Conservation (phyloP, 2,888 invertebrate species). For the Pasiphila rectangulata region DNA sequence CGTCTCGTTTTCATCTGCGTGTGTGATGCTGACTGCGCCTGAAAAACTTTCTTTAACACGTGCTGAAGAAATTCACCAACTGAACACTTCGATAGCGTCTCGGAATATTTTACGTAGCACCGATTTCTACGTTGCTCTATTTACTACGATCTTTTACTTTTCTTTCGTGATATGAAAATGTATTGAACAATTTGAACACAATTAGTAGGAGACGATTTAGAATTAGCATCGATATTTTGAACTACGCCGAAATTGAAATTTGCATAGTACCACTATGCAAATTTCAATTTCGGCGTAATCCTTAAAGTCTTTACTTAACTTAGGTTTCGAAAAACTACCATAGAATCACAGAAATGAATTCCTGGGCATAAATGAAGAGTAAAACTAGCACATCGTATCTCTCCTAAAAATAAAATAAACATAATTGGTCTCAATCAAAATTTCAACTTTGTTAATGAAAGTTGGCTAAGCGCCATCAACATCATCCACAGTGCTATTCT, state of each 20-base stretch:
- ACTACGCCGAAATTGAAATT: not conserved
- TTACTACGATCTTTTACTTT: slow-evolving; percentile 25
- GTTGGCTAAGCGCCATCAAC: no score
- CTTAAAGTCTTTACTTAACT: no score
- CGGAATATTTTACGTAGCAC: slow-evolving; percentile 20
- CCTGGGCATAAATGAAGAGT: no score
- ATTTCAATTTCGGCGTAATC: not conserved
- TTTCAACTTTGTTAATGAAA: no score
- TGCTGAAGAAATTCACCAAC: slow-evolving; percentile 32
- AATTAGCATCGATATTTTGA: no score
- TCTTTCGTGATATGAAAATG: slow-evolving; percentile 17
- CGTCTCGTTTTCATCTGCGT: slow-evolving; percentile 72
- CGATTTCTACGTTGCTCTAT: slow-evolving; percentile 32
- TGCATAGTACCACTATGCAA: no score
- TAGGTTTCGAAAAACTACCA: no score
- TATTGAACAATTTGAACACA: not conserved
- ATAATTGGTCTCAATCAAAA: no score
- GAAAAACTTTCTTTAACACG: slow-evolving; percentile 57
- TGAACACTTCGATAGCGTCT: slow-evolving; percentile 30
- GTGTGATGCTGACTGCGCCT: slow-evolving; percentile 53
- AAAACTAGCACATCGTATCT: no score
- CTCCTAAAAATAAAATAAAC: no score
- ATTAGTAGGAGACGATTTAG: not conserved
- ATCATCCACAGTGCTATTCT: not conserved
- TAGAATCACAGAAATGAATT: no score